Evolutionary conservation across 2,888 invertebrate species (phyloP), one percentile per base, ranked within the genome.

Genomic region (Caenorhabditis sp.): DNA sequence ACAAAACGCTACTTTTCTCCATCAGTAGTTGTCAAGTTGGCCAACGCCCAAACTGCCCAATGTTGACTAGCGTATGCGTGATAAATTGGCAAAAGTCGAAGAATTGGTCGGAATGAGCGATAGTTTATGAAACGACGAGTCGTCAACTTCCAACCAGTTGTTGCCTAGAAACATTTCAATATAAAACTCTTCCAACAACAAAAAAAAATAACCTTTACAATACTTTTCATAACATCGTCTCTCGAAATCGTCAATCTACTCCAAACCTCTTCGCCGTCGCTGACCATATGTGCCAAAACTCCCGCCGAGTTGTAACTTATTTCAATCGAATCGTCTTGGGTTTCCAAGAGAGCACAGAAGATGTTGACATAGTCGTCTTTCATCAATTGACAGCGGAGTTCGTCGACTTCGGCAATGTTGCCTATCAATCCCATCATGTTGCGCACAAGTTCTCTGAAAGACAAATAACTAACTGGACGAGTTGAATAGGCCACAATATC

Each of bases 21-120:
- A 88, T 95, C 94, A 31, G 95, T 94, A 70, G 92, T 93, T 58
- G 97, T 97, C 73, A 97, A 91, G 90, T 97, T 97, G 59, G 96
- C 95, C 70, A 97, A 90, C 0, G 97, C 97, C 97, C 97, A 97
- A 8, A 93, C 93, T 1, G 96, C 95, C 97, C 97, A 97, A 88
- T 94, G 93, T 55, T 82, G 82, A 63, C 76, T 76, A 17, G 82
- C 82, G 54, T 75, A 79, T 2, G 82, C 82, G 51, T 81, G 70
- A 63, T 77, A 82, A 24, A 76, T 73, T 3, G 77, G 82, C 6
- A 81, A 55, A 8, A 80, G 73, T n/a, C 80, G 75, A 26, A 97
- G 90, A 74, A 97, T 95, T 0, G 97, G 97, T 88, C 94, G 93
- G 90, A 97, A 97, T 36, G 94, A 94, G 77, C 95, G 92, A 89